Conservation (phyloP, 2,113 vertebrate species). For the Chaetura pelagica region DNA sequence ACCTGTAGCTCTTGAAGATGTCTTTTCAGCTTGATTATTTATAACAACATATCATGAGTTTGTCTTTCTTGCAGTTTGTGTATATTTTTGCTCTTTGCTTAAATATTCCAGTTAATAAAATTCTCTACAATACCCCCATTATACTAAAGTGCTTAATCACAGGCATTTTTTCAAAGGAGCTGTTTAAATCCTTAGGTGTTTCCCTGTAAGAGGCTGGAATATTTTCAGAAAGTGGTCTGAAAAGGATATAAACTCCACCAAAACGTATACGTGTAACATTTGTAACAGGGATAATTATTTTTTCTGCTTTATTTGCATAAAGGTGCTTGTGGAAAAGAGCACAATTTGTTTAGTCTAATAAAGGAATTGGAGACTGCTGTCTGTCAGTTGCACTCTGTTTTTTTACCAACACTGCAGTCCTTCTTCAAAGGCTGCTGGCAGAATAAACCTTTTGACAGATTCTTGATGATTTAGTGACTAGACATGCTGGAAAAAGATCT, state of each 20-base stretch:
- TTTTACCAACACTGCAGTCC: not conserved
- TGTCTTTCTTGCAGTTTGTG: not conserved
- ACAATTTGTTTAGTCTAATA: not conserved
- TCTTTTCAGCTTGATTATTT: not conserved
- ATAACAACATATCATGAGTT: not conserved
- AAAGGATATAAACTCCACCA: not conserved
- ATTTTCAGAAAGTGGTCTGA: not conserved
- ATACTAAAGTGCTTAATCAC: not conserved
- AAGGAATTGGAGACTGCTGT: not conserved
- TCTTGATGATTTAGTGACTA: not conserved
- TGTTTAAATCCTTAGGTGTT: not conserved
- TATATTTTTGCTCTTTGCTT: not conserved
- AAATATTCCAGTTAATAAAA: not conserved
- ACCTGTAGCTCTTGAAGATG: not conserved
- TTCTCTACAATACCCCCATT: not conserved
- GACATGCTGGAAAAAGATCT: too few species aligned
- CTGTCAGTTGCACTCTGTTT: not conserved
- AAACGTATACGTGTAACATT: not conserved
- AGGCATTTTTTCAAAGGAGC: not conserved
- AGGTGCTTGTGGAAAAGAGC: not conserved
- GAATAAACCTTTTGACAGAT: conserved; percentile 1
- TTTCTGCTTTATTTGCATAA: not conserved
- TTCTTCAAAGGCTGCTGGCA: not conserved
- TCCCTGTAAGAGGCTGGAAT: not conserved
- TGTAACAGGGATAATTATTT: not conserved